Conservation (phyloP, 2,113 vertebrate species). For the Lepus americanus region DNA sequence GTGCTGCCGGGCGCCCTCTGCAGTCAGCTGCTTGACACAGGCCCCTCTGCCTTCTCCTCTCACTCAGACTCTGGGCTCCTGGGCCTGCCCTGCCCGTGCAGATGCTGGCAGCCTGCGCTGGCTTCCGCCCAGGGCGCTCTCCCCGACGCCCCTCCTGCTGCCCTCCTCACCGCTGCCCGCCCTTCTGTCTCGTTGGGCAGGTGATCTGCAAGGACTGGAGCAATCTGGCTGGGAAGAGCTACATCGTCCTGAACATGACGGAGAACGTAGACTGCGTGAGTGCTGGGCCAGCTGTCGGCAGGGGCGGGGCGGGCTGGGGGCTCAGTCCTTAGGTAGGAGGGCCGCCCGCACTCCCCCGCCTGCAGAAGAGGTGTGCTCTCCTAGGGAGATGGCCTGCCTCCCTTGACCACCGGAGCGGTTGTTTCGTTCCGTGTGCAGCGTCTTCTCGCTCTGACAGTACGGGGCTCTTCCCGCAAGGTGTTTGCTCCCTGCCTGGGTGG, state of each 20-base stretch:
- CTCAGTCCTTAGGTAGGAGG: neutral
- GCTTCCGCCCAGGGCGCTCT: neutral
- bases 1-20: no score
- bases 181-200: slow-evolving; percentile 84
- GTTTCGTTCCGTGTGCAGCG: neutral
- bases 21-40: no score
- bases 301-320: neutral
- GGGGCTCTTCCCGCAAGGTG: neutral
- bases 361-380: no score
- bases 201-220: slow-evolving; percentile 97
- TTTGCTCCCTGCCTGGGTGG: neutral
- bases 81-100: no score
- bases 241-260: slow-evolving; percentile 95
- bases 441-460: neutral
- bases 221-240: slow-evolving; percentile 93
- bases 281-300: slow-evolving; percentile 52
- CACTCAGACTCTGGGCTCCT: neutral
- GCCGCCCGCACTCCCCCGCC: no score
- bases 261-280: slow-evolving; percentile 97
- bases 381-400: neutral
- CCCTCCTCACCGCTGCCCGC: neutral
- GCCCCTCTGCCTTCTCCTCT: neutral
- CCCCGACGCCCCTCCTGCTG: neutral
- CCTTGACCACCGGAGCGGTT: neutral
- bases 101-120: neutral